phyloP scores from a whole-genome alignment of 2,113 vertebrate genomes.

The Bothrops jararaca region DNA sequence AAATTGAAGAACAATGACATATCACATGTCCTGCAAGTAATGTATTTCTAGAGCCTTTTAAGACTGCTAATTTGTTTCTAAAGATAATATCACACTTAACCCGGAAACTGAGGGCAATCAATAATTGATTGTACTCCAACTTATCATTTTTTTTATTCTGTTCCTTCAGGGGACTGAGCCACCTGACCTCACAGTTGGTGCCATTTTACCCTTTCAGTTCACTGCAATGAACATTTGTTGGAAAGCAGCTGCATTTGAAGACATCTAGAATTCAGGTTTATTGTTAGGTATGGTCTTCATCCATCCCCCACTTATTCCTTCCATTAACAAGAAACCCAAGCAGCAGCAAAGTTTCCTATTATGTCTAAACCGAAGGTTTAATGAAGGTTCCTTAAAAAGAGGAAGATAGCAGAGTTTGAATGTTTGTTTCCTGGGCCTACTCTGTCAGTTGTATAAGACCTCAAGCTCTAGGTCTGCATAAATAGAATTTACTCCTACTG shows the following conservation, averaged over 20 bases:
- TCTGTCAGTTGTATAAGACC: neutral
- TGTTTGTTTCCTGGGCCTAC: neutral
- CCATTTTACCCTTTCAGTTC: neutral
- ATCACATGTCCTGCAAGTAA: slow-evolving; percentile 57
- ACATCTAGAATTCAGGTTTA: neutral
- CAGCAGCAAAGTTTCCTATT: neutral
- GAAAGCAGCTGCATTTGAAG: neutral
- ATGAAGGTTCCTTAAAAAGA: neutral
- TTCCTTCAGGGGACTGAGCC: neutral
- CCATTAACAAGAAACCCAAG: neutral
- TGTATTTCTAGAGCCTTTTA: slow-evolving; percentile 55
- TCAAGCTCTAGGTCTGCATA: neutral
- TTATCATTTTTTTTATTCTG: neutral
- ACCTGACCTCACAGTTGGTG: neutral
- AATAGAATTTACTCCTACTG: neutral
- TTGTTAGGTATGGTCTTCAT: neutral
- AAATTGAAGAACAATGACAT: neutral
- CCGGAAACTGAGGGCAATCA: slow-evolving; percentile 11
- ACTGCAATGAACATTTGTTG: neutral
- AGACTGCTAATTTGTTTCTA: slow-evolving; percentile 61
- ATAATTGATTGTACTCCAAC: slow-evolving; percentile 26
- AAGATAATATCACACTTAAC: slow-evolving; percentile 54
- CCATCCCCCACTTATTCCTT: neutral
- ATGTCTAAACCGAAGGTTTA: neutral
- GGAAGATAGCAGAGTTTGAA: neutral